Conservation (phyloP, 2,888 invertebrate genomes). For the Cheilosia vulpina region DNA sequence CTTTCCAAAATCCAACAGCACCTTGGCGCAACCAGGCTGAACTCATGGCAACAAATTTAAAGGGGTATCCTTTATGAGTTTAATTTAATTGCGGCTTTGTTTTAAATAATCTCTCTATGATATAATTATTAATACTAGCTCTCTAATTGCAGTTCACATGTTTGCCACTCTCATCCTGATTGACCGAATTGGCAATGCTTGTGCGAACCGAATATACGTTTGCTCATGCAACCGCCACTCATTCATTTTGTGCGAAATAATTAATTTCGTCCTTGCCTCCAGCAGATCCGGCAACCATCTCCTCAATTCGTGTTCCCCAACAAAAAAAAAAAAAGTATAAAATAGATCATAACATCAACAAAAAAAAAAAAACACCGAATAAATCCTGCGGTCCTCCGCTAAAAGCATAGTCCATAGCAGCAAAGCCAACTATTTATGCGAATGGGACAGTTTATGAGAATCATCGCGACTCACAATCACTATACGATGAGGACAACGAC, state of each 20-base stretch:
- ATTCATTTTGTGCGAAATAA: constrained; percentile 47
- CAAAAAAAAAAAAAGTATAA: constrained; percentile 1
- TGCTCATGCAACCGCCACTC: neutral
- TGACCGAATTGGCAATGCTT: neutral
- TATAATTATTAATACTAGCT: neutral
- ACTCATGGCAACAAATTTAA: neutral
- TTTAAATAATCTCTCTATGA: neutral
- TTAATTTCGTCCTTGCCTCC: constrained; percentile 23
- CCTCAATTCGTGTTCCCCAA: neutral
- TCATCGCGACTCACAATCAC: constrained; percentile 49
- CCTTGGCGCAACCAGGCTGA: too few relatives aligned
- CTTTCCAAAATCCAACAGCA: too few relatives aligned
- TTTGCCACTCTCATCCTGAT: neutral
- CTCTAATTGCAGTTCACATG: constrained; percentile 33
- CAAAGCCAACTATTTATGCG: constrained; percentile 58
- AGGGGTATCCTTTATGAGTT: neutral
- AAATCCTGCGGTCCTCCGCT: constrained; percentile 50
- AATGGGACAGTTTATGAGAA: constrained; percentile 61
- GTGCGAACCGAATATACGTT: neutral
- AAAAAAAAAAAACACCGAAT: constrained; percentile 28
- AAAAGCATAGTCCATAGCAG: constrained; percentile 35
- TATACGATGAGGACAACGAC: constrained; percentile 30
- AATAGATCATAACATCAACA: constrained; percentile 44
- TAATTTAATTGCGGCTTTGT: neutral
- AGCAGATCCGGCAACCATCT: neutral